Conservation (phyloP, 2,888 invertebrate species). For the Cheilosia vulpina region DNA sequence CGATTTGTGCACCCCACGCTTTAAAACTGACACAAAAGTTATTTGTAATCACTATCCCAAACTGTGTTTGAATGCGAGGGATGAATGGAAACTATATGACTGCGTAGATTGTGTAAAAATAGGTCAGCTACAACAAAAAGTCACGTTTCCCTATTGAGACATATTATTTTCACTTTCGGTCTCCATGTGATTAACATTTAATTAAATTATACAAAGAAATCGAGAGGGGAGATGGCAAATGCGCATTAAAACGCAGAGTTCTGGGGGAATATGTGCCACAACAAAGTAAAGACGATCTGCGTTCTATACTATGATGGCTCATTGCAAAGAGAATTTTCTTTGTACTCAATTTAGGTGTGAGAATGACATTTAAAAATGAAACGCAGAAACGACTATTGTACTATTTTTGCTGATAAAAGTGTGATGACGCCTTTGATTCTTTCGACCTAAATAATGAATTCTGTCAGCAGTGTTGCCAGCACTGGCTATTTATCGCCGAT, state of each 20-base stretch:
- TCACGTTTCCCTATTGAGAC: conserved; percentile 30
- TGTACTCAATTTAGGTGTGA: conserved; percentile 6
- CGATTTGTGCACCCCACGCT: background rate
- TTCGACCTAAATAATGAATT: too few relatives aligned
- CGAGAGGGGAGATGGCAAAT: conserved; percentile 13
- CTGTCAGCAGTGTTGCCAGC: too few relatives aligned
- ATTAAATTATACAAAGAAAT: conserved; percentile 27
- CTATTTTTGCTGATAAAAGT: too few relatives aligned
- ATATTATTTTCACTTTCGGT: background rate
- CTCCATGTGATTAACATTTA: conserved; percentile 27
- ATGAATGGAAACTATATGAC: background rate
- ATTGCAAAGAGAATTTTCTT: conserved; percentile 2
- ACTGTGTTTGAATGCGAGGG: background rate
- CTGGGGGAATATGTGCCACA: background rate
- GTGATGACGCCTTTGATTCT: too few relatives aligned
- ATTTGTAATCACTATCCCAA: background rate
- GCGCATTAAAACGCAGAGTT: conserved; percentile 4
- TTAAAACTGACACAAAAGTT: conserved; percentile 4
- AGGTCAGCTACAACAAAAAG: conserved; percentile 40
- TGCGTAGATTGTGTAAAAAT: conserved; percentile 12
- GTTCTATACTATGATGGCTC: background rate
- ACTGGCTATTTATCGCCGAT: too few relatives aligned
- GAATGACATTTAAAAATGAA: background rate
- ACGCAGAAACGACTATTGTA: background rate
- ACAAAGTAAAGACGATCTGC: conserved; percentile 10